Conservation (phyloP, 2,888 invertebrate species). For the Lasioglossum calceatum region DNA sequence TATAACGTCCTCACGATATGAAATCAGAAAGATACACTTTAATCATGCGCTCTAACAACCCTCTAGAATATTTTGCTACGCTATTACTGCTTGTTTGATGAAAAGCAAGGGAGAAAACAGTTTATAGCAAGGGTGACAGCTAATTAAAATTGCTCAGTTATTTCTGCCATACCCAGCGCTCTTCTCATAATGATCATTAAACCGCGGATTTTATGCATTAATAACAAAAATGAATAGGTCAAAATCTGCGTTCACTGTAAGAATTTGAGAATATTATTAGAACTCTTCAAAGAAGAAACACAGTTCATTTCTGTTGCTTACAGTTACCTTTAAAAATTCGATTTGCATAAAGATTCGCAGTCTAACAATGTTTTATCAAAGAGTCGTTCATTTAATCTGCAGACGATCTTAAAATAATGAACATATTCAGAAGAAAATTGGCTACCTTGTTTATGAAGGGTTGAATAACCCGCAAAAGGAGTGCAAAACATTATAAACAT, state of each 20-base stretch:
- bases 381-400: no score
- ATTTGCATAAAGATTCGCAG: not conserved
- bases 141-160: slow-evolving; percentile 5
- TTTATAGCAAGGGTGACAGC: slow-evolving; percentile 1
- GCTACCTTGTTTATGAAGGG: not conserved
- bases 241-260: not conserved
- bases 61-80: not conserved
- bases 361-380: no score
- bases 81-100: not conserved
- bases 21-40: not conserved
- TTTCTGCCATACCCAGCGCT: not conserved
- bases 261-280: not conserved
- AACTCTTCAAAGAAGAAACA: not conserved
- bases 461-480: not conserved
- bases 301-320: not conserved
- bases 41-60: not conserved
- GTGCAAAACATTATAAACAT: not conserved
- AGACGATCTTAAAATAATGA: not conserved
- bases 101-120: not conserved
- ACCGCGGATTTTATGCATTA: not conserved
- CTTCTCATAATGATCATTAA: not conserved
- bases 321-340: no score
- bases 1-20: not conserved
- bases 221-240: not conserved
- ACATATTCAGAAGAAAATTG: not conserved